Evolutionary conservation across 2,113 vertebrate species (phyloP).

Genomic region (Etheostoma cragini): DNA sequence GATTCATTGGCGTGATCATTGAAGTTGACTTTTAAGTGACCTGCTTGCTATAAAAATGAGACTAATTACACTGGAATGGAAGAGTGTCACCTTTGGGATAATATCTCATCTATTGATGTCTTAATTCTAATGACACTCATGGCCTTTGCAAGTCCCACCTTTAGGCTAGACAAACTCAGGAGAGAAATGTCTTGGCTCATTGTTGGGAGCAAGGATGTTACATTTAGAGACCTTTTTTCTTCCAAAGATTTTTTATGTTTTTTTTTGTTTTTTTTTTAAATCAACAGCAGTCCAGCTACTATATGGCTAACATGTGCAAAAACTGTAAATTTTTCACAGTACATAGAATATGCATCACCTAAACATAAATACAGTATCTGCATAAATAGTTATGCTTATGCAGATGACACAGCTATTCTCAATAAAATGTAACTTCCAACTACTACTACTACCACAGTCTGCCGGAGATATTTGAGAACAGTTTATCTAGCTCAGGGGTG

Average conservation of each 20-base stretch:
- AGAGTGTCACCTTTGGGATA: constrained; percentile 76
- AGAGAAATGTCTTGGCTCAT: constrained; percentile 40
- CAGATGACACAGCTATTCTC: background rate
- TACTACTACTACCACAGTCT: background rate
- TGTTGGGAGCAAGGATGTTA: constrained; percentile 20
- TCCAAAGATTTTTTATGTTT: background rate
- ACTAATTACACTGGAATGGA: constrained; percentile 65
- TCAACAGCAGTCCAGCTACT: background rate
- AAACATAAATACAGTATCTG: background rate
- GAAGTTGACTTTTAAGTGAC: constrained; percentile 76
- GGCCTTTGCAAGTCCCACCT: constrained; percentile 76
- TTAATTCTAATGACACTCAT: constrained; percentile 71
- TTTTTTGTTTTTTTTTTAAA: background rate
- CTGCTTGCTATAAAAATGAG: constrained; percentile 70
- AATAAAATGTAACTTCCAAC: background rate
- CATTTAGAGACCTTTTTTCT: constrained; percentile 33
- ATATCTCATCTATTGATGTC: constrained; percentile 74
- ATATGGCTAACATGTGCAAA: too few species aligned
- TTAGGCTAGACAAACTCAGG: constrained; percentile 64
- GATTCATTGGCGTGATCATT: constrained; percentile 64
- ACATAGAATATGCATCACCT: background rate
- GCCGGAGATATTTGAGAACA: background rate
- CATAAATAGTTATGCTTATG: background rate
- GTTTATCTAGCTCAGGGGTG: background rate
- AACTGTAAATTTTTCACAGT: too few species aligned